A percentile compares a stretch with the other conserved stretches of the same genome.
These are phyloP conservation scores for Erynnis tages DNA, from an alignment of 2,888 invertebrate species.

Conservation along the genomic window DNA sequence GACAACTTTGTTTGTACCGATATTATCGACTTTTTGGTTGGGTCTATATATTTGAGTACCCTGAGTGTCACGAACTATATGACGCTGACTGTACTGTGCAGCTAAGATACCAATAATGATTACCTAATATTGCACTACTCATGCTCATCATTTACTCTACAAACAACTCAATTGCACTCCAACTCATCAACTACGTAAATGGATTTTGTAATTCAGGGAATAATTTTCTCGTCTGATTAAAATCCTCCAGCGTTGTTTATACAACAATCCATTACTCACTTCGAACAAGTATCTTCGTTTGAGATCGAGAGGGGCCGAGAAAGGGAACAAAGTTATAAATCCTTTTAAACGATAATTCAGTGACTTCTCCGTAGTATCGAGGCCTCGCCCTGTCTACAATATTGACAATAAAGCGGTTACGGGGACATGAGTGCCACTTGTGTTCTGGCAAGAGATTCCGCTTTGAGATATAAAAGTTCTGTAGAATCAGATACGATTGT, in stretches of 20 bases:
- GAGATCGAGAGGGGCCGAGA: constrained; percentile 11
- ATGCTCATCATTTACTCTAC: constrained; percentile 28
- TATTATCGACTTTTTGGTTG: no score
- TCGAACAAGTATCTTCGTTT: constrained; percentile 17
- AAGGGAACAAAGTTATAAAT: constrained; percentile 27
- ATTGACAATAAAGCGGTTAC: constrained; percentile 21
- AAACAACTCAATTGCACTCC: constrained; percentile 40
- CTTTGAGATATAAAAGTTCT: no score
- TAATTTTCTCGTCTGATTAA: constrained; percentile 49
- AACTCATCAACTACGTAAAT: constrained; percentile 57
- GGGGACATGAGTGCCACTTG: constrained; percentile 10
- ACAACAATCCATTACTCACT: constrained; percentile 21
- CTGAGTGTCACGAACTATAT: no score
- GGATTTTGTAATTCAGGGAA: constrained; percentile 48
- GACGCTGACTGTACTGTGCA: no score
- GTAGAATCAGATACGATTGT: no score
- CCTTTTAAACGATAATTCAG: constrained; percentile 27
- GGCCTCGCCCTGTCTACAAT: constrained; percentile 10
- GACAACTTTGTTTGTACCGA: no score
- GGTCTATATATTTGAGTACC: no score
- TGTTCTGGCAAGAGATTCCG: neutral
- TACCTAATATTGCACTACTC: no score
- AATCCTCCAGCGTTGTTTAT: constrained; percentile 19
- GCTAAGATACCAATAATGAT: no score
- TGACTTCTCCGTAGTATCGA: constrained; percentile 15